Percentiles rank a stretch among this genome's conserved stretches.
Conservation (phyloP, 1,140 invertebrate species). For the Drosophila lacteicornis region DNA sequence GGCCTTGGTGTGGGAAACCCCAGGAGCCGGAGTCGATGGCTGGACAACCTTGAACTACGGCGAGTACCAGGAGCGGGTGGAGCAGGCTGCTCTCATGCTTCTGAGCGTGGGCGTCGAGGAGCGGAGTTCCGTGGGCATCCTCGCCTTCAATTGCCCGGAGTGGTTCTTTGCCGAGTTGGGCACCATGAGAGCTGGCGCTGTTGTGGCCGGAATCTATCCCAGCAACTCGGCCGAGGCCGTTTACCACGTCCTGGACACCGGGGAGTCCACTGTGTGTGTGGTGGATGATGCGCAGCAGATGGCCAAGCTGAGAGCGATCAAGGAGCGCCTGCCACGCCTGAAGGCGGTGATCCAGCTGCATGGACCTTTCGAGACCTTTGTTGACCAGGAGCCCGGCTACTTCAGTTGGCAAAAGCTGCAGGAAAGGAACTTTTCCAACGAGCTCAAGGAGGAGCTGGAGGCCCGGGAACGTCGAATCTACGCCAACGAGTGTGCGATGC, state of each 20-base stretch:
- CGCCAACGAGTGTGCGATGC: slow-evolving; percentile 94
- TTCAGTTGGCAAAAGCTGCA: slow-evolving; percentile 92
- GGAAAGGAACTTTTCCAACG: slow-evolving; percentile 87
- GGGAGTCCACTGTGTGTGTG: slow-evolving; percentile 92
- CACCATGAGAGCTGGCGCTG: slow-evolving; percentile 95
- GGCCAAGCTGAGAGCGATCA: slow-evolving; percentile 91
- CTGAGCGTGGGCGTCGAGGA: slow-evolving; percentile 92
- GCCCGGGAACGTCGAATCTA: slow-evolving; percentile 88
- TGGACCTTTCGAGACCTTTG: slow-evolving; percentile 85
- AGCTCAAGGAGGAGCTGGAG: slow-evolving; percentile 38
- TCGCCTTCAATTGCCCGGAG: slow-evolving; percentile 96
- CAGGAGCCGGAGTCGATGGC: slow-evolving; percentile 38
- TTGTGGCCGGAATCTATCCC: slow-evolving; percentile 95
- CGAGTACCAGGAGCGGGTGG: slow-evolving; percentile 90
- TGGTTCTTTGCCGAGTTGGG: slow-evolving; percentile 95
- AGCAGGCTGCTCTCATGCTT: slow-evolving; percentile 93
- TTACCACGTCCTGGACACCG: slow-evolving; percentile 90
- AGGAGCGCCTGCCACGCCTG: slow-evolving; percentile 89
- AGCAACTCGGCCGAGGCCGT: slow-evolving; percentile 95
- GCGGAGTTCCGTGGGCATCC: slow-evolving; percentile 92
- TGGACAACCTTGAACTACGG: slow-evolving; percentile 90
- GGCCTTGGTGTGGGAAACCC: slow-evolving; percentile 86
- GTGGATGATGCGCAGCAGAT: slow-evolving; percentile 95
- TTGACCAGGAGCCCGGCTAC: slow-evolving; percentile 67
- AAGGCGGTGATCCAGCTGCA: slow-evolving; percentile 94